phyloP scores from a whole-genome alignment of 2,113 vertebrate species.

The Dinomys branickii region DNA sequence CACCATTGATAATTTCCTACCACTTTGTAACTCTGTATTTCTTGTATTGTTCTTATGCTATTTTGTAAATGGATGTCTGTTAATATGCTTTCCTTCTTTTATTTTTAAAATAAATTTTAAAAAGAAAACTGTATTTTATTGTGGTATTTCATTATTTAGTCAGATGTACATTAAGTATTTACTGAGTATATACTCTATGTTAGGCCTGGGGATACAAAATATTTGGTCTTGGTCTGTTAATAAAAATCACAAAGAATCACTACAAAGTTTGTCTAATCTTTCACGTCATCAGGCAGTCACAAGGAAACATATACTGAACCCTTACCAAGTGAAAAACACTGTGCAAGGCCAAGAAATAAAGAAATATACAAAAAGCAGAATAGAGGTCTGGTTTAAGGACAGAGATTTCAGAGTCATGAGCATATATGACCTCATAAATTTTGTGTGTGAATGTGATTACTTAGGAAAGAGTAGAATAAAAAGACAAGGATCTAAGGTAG shows the following conservation, averaged over 20 bases:
- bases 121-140: constrained; percentile 4
- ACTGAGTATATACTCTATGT: not conserved
- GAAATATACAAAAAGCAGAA: not conserved
- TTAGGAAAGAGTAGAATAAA: not conserved
- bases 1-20: no score
- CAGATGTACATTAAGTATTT: not conserved
- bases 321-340: not conserved
- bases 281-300: not conserved
- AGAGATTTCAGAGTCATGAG: not conserved
- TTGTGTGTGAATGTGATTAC: not conserved
- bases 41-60: no score
- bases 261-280: not conserved
- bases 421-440: not conserved
- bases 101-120: no score
- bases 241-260: not conserved
- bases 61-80: no score
- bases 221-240: not conserved
- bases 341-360: not conserved
- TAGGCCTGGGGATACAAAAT: not conserved
- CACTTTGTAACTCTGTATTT: no score
- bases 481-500: constrained; percentile 12
- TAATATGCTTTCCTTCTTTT: no score
- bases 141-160: no score
- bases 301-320: not conserved
- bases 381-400: not conserved